A percentile compares a stretch with the other conserved stretches of the same genome.
Evolutionary conservation across 2,797 vertebrate genomes (phyloP).

Genomic region (Chaunax sp.): DNA sequence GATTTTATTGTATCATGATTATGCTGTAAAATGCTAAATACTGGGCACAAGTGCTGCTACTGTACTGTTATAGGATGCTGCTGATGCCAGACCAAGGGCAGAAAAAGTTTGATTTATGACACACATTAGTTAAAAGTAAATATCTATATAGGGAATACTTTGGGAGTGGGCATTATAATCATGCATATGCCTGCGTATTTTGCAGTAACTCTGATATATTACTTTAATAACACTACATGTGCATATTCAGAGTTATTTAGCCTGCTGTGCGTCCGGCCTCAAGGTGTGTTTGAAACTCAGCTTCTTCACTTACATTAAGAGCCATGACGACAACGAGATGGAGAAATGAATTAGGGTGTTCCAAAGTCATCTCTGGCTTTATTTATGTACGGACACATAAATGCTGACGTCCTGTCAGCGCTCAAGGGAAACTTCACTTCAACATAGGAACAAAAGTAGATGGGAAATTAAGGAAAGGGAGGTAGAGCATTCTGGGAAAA

Average conservation of each 20-base stretch:
- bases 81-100: not conserved
- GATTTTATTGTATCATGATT: not conserved
- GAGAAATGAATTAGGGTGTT: slow-evolving; percentile 13
- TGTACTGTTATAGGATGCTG: not conserved
- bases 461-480: slow-evolving; percentile 44
- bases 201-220: not conserved
- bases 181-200: slow-evolving; percentile 1
- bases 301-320: slow-evolving; percentile 5
- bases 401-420: slow-evolving; percentile 49
- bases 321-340: slow-evolving; percentile 29
- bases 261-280: slow-evolving; percentile 9
- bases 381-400: slow-evolving; percentile 45
- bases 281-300: slow-evolving; percentile 14
- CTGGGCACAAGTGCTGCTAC: slow-evolving; percentile 1
- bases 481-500: not conserved
- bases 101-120: slow-evolving; percentile 2
- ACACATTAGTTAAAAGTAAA: not conserved
- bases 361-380: slow-evolving; percentile 29
- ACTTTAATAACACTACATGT: not conserved
- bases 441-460: slow-evolving; percentile 34
- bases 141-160: slow-evolving; percentile 3
- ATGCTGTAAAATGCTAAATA: not conserved
- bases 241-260: not conserved
- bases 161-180: not conserved
- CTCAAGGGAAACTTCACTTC: slow-evolving; percentile 54